A percentile compares a stretch with the other conserved stretches of the same genome.
phyloP scores from a whole-genome alignment of 2,888 invertebrate species.

The Bombylius discolor region DNA sequence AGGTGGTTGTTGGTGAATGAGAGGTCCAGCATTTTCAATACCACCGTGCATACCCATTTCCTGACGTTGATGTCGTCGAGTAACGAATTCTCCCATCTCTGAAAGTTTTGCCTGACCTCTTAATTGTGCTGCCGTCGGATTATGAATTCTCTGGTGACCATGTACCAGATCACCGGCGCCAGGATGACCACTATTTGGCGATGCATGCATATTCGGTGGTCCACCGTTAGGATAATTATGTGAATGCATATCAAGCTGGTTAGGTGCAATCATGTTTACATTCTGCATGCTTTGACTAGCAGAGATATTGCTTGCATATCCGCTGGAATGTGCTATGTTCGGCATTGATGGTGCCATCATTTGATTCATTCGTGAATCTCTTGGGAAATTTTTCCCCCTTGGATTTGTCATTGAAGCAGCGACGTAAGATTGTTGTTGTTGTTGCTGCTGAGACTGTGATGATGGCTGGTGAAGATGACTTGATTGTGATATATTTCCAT shows the following conservation, averaged over 20 bases:
- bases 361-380: constrained; percentile 31
- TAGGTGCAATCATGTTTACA: constrained; percentile 25
- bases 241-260: not conserved
- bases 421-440: constrained; percentile 22
- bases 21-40: not conserved
- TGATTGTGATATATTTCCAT: constrained; percentile 19
- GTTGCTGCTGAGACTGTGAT: constrained; percentile 16
- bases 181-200: not conserved
- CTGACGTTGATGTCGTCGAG: constrained; percentile 44
- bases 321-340: constrained; percentile 28
- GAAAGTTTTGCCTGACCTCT: constrained; percentile 52
- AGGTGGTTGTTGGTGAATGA: not conserved
- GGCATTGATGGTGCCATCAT: constrained; percentile 38
- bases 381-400: constrained; percentile 23
- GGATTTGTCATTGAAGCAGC: constrained; percentile 25
- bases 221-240: not conserved
- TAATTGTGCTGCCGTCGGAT: constrained; percentile 21
- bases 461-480: constrained; percentile 6
- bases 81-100: constrained; percentile 71
- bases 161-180: not conserved
- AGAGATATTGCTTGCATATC: constrained; percentile 24
- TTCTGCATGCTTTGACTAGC: constrained; percentile 37
- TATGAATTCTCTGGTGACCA: constrained; percentile 10
- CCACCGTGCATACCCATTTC: constrained; percentile 16
- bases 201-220: not conserved